Base-by-base conservation (phyloP, 2,888 invertebrate species). In the Hedya salicella region DNA sequence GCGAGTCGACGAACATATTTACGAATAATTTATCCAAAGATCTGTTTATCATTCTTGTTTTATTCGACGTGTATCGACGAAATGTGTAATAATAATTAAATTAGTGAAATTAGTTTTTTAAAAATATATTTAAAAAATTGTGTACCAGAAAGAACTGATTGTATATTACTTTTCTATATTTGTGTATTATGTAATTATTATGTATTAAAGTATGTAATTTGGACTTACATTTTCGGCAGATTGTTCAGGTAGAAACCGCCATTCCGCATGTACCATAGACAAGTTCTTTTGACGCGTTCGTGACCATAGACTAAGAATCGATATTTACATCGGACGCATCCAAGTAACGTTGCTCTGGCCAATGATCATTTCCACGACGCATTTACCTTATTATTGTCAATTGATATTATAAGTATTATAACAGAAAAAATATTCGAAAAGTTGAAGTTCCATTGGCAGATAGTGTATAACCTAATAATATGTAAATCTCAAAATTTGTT, bases 61-160 rank as follows among this genome's bases (percentile, higher is more conserved):
- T 61, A 66, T 54, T 75, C 71, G 70, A 77, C 62, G 67, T 69
- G 62, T 73, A 71, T 70, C 70, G 68, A 61, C 4, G 42, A 69
- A 62, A 63, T 62, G 42, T 63, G 62, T 52, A 62, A 49, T 62
- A 62, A 49, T 62, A 57, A 67, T 62, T 63, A 59, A 69, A 69
- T 69, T 67, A 68, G 63, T 66, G 60, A 66, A 71, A 67, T 69
- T 69, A 68, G 63, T 66, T 66, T 60, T 69, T 67, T 68, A 46
- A 62, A 59, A 60, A 44, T 63, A 53, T 65, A 68, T 68, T 57
- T 50, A 52, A 68, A 59, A 46, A 67, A 69, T 60, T 70, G 59
- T 77, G 73, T 77, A 74, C 72, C 70, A 80, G 76, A 62, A 64
- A 69, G 68, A 77, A 79, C 79, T 79, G 79, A 79, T 74, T 78